phyloP scores from a whole-genome alignment of 2,113 vertebrate genomes.

The Echinops telfairi region DNA sequence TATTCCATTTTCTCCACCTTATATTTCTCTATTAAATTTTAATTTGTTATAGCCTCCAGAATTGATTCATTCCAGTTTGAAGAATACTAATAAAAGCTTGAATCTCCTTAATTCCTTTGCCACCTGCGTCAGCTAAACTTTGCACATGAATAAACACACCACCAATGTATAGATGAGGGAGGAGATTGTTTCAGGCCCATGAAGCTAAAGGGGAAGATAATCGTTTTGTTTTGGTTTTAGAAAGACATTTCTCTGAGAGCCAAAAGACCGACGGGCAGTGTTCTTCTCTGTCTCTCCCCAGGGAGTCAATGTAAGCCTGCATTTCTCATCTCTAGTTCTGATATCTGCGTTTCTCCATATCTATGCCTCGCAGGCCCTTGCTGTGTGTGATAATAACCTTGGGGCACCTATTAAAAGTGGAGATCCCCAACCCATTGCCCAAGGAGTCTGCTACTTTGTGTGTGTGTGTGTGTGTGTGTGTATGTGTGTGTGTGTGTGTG shows the following conservation, averaged over 20 bases:
- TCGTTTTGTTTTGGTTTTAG: background rate
- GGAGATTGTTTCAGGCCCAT: background rate
- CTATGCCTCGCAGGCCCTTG: background rate
- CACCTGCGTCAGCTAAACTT: slow-evolving; percentile 40
- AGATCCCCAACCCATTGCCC: background rate
- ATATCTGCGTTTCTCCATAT: background rate
- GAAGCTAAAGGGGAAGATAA: background rate
- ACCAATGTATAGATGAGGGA: background rate
- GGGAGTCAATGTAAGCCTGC: background rate
- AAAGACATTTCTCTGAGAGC: background rate
- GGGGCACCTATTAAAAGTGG: background rate
- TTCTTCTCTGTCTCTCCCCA: background rate
- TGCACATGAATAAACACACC: slow-evolving; percentile 9
- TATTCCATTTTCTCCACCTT: background rate
- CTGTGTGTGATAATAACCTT: background rate
- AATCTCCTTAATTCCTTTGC: background rate
- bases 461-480: background rate
- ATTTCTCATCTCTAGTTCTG: too few relatives aligned
- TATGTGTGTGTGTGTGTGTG: background rate
- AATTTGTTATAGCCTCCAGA: slow-evolving; percentile 1
- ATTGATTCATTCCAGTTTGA: slow-evolving; percentile 13
- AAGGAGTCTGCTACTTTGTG: background rate
- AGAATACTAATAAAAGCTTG: slow-evolving; percentile 5
- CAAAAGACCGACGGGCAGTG: background rate
- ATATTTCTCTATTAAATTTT: slow-evolving; percentile 37